Base-by-base conservation (phyloP, 2,113 vertebrate genomes). In the Scytalopus superciliaris region DNA sequence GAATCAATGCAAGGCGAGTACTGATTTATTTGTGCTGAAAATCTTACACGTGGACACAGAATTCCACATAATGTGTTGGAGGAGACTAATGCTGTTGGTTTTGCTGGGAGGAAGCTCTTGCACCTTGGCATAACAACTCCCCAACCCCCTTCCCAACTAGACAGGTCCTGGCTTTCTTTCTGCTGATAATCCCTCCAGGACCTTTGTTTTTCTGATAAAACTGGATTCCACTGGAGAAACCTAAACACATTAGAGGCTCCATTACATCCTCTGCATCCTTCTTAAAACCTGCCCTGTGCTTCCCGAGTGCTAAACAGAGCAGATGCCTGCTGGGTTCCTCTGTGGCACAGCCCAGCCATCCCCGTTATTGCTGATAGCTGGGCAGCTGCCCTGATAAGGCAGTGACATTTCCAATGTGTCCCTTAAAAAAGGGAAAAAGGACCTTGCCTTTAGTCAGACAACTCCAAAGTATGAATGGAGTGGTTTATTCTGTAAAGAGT, bases 231-330 rank as follows among this genome's bases (percentile, higher is more conserved):
- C 96, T 95, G 98, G 96, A 96, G 96, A 98, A 97, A 98, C 82
- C 98, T 94, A 98, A 98, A 98, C 97, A 97, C 96, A 97, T 96
- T 97, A 97, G 91, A 53, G 89, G 88, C 95, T 96, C 93, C 93
- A 82, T 94, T 87, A 84, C 93, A 90, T 74, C 81, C 97, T 90
- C 93, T 70, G 90, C 82, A 28, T 90, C 39, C 93, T 91, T 57
- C 94, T 96, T 74, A 28, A 93, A 87, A 35, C 91, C 86, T 94
- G 92, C 89, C 91, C 74, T 0, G 83, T 49, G 93, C 93, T 97
- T 97, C 96, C 96, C 93, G 97, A 97, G 97, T 82, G 83, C 98
- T 98, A 98, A 97, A 95, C 97, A 98, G 98, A 98, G 96, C 97
- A 96, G 94, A 97, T 92, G 94, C 95, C 96, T 94, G 19, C 86